Percentiles rank a stretch among this genome's conserved stretches.
Conservation (phyloP, 2,888 invertebrate genomes). For the Odontocerum albicorne region DNA sequence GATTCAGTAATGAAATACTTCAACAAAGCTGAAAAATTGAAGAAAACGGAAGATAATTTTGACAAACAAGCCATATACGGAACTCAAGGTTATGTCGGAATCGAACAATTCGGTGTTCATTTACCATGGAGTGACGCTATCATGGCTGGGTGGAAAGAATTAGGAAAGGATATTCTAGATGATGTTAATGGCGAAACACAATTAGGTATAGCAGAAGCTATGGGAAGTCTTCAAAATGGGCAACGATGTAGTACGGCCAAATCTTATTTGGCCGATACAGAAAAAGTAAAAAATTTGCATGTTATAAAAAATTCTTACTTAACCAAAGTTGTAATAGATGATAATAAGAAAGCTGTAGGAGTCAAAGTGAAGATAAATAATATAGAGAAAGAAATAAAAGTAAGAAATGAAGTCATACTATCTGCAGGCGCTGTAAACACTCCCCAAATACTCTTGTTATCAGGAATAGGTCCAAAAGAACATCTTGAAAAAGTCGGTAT, state of each 20-base stretch:
- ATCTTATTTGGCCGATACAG: constrained; percentile 50
- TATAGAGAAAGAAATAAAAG: constrained; percentile 43
- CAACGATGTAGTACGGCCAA: constrained; percentile 55
- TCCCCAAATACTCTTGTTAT: constrained; percentile 55
- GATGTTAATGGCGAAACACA: constrained; percentile 50
- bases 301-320: constrained; percentile 55
- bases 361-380: constrained; percentile 47
- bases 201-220: constrained; percentile 52
- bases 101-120: constrained; percentile 42
- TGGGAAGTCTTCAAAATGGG: constrained; percentile 53
- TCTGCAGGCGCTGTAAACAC: constrained; percentile 55
- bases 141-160: constrained; percentile 47
- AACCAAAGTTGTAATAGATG: constrained; percentile 54
- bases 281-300: constrained; percentile 45
- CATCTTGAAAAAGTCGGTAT: constrained; percentile 46
- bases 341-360: constrained; percentile 47
- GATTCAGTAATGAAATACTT: constrained; percentile 51
- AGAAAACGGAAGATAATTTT: constrained; percentile 37
- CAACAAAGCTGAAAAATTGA: constrained; percentile 54
- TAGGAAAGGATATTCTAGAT: constrained; percentile 45
- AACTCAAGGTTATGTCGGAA: constrained; percentile 47
- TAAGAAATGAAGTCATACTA: constrained; percentile 52
- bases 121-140: constrained; percentile 42
- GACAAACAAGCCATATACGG: constrained; percentile 44
- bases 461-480: constrained; percentile 52